Percentiles rank a stretch among this genome's conserved stretches.
phyloP scores from a whole-genome alignment of 1,140 invertebrate species.

The Melanaphis sacchari region DNA sequence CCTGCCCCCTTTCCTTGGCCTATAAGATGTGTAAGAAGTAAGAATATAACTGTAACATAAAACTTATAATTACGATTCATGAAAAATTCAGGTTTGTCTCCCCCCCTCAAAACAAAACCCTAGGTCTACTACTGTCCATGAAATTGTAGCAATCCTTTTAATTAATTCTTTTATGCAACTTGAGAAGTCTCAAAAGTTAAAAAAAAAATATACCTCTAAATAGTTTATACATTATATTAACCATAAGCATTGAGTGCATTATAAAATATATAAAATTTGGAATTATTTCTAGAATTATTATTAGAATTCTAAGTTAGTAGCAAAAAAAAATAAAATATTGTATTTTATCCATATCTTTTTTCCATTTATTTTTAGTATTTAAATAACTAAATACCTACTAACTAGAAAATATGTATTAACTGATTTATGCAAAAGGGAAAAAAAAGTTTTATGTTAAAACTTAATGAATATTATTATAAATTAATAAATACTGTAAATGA shows the following conservation, averaged over 20 bases:
- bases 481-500: not conserved
- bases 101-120: too few species aligned
- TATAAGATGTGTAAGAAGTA: too few species aligned
- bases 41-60: too few species aligned
- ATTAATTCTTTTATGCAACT: not conserved
- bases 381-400: not conserved
- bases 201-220: not conserved
- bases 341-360: not conserved
- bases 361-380: not conserved
- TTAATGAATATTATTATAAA: too few species aligned
- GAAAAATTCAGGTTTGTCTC: too few species aligned
- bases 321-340: not conserved
- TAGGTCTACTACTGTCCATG: too few species aligned
- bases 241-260: too few species aligned
- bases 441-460: too few species aligned
- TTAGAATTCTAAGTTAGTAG: not conserved
- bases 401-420: not conserved
- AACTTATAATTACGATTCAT: too few species aligned
- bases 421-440: not conserved
- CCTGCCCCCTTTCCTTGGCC: too few species aligned
- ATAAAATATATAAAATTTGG: not conserved
- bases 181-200: not conserved
- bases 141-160: not conserved
- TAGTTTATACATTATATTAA: not conserved
- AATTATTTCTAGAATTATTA: not conserved